Base-by-base conservation (phyloP, 2,888 invertebrate genomes). In the Allophyes oxyacanthae region DNA sequence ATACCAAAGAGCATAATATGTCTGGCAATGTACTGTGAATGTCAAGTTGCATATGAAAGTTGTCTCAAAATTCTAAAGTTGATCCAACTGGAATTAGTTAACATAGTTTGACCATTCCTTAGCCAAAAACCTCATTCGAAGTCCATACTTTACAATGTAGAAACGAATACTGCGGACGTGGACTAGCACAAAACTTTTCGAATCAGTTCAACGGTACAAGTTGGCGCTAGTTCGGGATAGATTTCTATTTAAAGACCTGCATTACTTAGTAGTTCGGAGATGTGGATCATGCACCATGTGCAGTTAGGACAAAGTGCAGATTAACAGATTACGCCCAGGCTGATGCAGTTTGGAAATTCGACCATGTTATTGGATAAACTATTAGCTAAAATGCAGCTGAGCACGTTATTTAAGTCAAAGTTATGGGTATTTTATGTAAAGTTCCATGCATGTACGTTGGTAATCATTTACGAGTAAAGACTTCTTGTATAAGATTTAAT, bases 191-290 rank as follows among this genome's bases (percentile, higher is more conserved):
- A 63, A 81, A 80, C 75, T 78, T 79, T 70, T 58, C 43, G 67
- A 77, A 77, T 77, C 73, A 72, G 65, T 75, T 56, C 51, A 56
- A 67, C 49, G 58, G 53, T 61, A 62, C 50, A 48, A 75, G 70
- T 71, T 68, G 45, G 55, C 58, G 40, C 61, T 75, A 72, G 66
- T 75, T 67, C 49, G 38, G 45, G 62, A 60, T 75, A 64, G 72
- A 79, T 83, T 83, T 76, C 70, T 71, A 79, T 82, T 83, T 79
- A 75, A 83, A 78, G 75, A 78, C 71, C 68, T 74, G 65, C 59
- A 75, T 68, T 73, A 74, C 68, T 72, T 68, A 64, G 71, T 57
- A 68, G 65, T 71, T 65, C 40, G 49, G 70, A 76, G 70, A 76
- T 65, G 65, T 62, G 65, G 64, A 64, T 70, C 56, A 57, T 76